phyloP scores from a whole-genome alignment of 2,797 vertebrate species.

The Artibeus jamaicensis region DNA sequence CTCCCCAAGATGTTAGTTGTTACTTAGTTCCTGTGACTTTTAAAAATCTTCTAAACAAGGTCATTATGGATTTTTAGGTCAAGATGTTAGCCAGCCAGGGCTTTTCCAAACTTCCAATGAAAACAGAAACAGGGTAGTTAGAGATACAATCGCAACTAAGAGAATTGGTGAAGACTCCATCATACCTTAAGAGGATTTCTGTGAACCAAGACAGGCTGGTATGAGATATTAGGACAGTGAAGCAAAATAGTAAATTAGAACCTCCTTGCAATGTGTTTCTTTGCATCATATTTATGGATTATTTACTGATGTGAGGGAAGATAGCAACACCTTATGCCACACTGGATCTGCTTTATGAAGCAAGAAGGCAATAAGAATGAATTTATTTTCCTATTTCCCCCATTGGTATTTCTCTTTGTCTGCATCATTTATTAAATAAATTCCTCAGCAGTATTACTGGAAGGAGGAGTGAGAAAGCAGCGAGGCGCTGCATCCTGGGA shows the following conservation, averaged over 20 bases:
- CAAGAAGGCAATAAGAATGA: background rate
- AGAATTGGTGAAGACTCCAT: background rate
- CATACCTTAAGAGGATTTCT: background rate
- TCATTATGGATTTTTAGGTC: constrained; percentile 9
- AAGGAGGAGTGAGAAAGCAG: background rate
- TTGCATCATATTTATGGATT: background rate
- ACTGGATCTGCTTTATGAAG: background rate
- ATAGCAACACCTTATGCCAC: background rate
- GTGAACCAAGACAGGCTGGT: background rate
- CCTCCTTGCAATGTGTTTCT: background rate
- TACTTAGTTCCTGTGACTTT: background rate
- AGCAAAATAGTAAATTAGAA: background rate
- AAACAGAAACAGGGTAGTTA: background rate
- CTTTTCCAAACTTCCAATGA: background rate
- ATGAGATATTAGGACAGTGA: background rate
- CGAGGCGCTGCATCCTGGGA: background rate
- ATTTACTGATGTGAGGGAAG: background rate
- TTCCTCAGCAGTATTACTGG: constrained; percentile 13
- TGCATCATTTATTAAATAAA: constrained; percentile 36
- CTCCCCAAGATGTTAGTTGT: background rate
- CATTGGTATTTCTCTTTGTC: background rate
- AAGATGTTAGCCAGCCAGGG: background rate
- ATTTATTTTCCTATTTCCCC: background rate
- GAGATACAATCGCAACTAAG: background rate
- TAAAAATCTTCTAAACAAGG: background rate